Evolutionary conservation across 2,888 invertebrate genomes (phyloP), one percentile per base, ranked within the genome.

Genomic region (Uloborus plumipes): DNA sequence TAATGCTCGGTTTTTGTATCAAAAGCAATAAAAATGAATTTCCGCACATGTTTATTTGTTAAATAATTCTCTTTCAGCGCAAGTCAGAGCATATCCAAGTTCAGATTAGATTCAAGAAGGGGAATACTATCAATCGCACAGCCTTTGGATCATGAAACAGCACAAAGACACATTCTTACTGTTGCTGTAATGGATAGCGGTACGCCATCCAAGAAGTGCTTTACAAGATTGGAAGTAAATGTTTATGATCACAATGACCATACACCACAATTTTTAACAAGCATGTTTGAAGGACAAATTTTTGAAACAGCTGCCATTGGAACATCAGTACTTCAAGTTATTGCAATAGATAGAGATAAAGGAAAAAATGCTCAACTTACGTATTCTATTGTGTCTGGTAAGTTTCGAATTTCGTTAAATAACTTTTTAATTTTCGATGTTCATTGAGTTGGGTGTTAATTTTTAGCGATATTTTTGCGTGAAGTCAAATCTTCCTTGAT

Each of bases 161-260:
- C 93, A 88, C 90, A 92, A 82, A 91, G 90, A 80, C 97, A 96
- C 90, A 92, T 92, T 87, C 91, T 98, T 78, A 95, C 95, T 86
- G 92, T 97, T 72, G 93, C 94, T 87, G 94, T 95, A 39, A 94
- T 93, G 22, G 96, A 97, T 90, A 95, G 95, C 9, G 90, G 92
- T 18, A 91, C 93, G 89, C 91, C 91, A 26, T 93, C 70, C 96
- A 83, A 83, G 61, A 75, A 73, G 14, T 72, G 95, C 88, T 95
- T 93, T 89, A 94, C 96, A 18, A 92, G 96, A 86, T 94, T 97
- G 16, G 90, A 93, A 67, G 92, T 95, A 59, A 92, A 92, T 85
- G 95, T 98, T 62, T 93, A 93, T 88, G 97, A 96, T 90, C 94
- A 94, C 86, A 98, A 97, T 90, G 97, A 97, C 89, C 95, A 96